phyloP scores from a whole-genome alignment of 2,888 invertebrate genomes.

The Morpho helenor region DNA sequence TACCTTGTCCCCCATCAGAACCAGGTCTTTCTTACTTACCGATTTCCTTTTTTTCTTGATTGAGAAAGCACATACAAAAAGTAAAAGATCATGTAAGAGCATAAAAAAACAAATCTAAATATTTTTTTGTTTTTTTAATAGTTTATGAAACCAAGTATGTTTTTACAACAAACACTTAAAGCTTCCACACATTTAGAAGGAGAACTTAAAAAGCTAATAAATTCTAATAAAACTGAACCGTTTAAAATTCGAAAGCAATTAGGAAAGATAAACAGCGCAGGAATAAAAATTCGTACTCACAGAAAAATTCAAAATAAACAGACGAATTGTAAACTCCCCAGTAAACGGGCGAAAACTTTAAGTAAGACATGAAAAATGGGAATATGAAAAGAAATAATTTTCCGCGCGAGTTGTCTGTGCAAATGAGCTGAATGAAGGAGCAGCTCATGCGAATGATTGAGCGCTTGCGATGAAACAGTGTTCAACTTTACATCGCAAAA shows the following conservation, averaged over 20 bases:
- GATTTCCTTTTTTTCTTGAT: too few species aligned
- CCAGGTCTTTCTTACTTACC: too few species aligned
- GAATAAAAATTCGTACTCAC: conserved; percentile 34
- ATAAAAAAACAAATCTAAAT: too few species aligned
- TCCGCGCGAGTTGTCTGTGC: conserved; percentile 76
- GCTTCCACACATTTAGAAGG: too few species aligned
- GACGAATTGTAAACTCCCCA: conserved; percentile 50
- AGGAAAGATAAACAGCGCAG: conserved; percentile 32
- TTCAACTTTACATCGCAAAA: conserved; percentile 42
- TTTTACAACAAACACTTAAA: too few species aligned
- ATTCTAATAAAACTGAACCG: conserved; percentile 3
- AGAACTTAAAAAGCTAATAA: too few species aligned
- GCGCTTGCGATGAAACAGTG: conserved; percentile 67
- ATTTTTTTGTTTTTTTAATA: too few species aligned
- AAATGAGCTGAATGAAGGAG: conserved; percentile 76
- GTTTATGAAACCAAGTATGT: too few species aligned
- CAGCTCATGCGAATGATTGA: conserved; percentile 76
- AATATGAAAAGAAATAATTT: conserved; percentile 80
- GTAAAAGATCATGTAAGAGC: too few species aligned
- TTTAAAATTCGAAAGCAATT: conserved; percentile 24
- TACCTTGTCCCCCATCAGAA: too few species aligned
- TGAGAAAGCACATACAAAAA: too few species aligned
- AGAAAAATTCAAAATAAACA: conserved; percentile 56
- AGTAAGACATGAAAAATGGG: conserved; percentile 76
- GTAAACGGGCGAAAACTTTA: conserved; percentile 61